Evolutionary conservation across 1,140 invertebrate species (phyloP).

Genomic region (Rhopalosiphum maidis): DNA sequence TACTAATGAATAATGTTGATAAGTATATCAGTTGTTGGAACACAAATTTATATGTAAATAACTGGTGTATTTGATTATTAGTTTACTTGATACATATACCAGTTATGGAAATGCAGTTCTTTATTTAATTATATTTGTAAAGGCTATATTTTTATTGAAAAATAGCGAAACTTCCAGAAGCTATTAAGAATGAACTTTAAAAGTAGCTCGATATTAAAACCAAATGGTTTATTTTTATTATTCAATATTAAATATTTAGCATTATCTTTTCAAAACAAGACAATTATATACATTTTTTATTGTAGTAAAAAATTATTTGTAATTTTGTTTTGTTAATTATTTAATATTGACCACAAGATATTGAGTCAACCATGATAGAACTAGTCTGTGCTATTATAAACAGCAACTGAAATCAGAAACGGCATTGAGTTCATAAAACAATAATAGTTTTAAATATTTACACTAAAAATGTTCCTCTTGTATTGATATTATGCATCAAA

Average conservation of each 20-base stretch:
- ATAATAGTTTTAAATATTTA: conserved; percentile 64
- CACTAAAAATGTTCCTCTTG: conserved; percentile 90
- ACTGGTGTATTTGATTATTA: not conserved
- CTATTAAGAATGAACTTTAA: not conserved
- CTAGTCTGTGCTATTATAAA: too few relatives aligned
- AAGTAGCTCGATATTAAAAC: not conserved
- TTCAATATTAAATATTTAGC: too few relatives aligned
- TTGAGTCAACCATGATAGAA: too few relatives aligned
- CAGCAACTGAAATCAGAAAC: too few relatives aligned
- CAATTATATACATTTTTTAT: too few relatives aligned
- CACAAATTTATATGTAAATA: not conserved
- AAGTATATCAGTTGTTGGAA: not conserved
- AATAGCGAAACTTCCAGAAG: not conserved
- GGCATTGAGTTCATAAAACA: not conserved
- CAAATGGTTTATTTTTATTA: not conserved
- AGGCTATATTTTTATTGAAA: not conserved
- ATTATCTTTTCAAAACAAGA: too few relatives aligned
- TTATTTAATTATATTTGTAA: not conserved
- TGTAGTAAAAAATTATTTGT: too few relatives aligned
- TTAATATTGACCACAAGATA: too few relatives aligned
- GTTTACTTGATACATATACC: not conserved
- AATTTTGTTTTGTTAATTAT: too few relatives aligned
- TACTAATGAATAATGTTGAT: not conserved
- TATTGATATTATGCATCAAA: conserved; percentile 91
- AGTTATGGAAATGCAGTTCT: not conserved